Evolutionary conservation across 2,888 invertebrate species (phyloP).

Genomic region (Rutpela maculata): DNA sequence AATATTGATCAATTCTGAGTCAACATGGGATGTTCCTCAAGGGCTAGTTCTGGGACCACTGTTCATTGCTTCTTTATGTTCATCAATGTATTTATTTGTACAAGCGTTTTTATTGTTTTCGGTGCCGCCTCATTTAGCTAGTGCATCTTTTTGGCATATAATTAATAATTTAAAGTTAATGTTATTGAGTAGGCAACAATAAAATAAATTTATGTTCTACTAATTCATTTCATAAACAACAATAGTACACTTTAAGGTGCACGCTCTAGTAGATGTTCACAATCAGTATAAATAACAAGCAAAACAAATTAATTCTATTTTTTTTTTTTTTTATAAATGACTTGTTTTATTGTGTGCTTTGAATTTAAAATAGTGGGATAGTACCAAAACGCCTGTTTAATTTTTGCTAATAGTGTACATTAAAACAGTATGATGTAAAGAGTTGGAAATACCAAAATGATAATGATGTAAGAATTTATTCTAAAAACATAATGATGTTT

Average conservation of each 20-base stretch:
- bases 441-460: constrained; percentile 21
- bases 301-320: not conserved
- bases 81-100: no score
- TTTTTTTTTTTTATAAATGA: not conserved
- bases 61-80: no score
- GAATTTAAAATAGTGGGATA: not conserved
- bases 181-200: no score
- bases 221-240: no score
- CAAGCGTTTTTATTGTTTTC: no score
- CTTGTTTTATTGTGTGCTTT: not conserved
- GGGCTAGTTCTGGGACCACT: no score
- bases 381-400: not conserved
- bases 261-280: not conserved
- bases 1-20: no score
- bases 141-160: no score
- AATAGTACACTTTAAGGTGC: not conserved
- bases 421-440: constrained; percentile 4
- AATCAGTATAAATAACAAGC: not conserved
- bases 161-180: no score
- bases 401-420: not conserved
- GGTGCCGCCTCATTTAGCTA: no score
- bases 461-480: constrained; percentile 19
- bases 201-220: no score
- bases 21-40: no score
- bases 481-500: constrained; percentile 26